These are phyloP conservation scores for Amazonetta brasiliensis DNA, from an alignment of 2,797 vertebrate species.

Conservation along the genomic window DNA sequence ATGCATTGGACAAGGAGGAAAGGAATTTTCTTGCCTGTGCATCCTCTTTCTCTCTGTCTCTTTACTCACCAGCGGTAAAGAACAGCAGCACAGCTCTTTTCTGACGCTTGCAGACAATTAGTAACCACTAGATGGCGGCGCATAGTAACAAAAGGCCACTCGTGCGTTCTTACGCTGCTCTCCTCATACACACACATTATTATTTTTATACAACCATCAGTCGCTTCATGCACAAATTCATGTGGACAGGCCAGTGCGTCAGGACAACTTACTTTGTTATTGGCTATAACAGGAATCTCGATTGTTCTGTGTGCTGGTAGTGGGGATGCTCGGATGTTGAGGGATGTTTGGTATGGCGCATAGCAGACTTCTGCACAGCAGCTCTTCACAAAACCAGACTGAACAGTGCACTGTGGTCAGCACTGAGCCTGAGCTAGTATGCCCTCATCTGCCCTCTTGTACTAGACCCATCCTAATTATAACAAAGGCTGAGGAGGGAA, in stretches of 20 bases:
- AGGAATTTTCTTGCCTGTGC: neutral
- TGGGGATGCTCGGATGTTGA: neutral
- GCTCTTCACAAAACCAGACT: neutral
- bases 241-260: neutral
- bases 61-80: neutral
- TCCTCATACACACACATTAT: accelerated
- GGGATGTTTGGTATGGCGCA: no score
- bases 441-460: neutral
- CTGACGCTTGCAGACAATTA: neutral
- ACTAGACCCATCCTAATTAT: neutral
- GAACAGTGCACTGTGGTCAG: neutral
- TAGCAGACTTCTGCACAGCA: neutral
- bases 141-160: neutral
- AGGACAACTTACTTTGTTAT: neutral
- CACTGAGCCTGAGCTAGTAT: neutral
- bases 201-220: neutral
- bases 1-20: neutral
- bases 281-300: neutral
- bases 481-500: accelerated
- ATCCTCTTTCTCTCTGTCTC: neutral
- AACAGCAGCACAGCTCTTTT: neutral
- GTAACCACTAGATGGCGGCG: constrained; percentile 74
- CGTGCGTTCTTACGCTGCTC: accelerated
- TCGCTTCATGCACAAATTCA: neutral
- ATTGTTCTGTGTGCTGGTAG: neutral